phyloP scores from a whole-genome alignment of 2,113 vertebrate genomes.

The Phrynosoma platyrhinos region DNA sequence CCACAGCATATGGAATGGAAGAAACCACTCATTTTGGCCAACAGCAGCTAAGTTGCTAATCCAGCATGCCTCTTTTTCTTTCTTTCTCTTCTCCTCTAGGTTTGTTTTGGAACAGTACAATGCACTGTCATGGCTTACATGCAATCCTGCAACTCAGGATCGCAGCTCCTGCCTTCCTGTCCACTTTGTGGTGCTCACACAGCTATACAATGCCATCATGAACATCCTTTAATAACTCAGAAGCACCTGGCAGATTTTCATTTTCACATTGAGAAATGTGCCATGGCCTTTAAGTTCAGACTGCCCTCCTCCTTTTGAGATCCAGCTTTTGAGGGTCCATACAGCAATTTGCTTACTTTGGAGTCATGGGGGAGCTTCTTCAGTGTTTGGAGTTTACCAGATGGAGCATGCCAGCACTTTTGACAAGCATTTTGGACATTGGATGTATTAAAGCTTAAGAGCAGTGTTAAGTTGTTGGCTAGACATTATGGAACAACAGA shows the following conservation, averaged over 20 bases:
- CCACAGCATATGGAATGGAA: background rate
- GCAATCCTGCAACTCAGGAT: slow-evolving; percentile 96
- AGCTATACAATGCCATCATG: slow-evolving; percentile 99
- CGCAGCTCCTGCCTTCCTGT: slow-evolving; percentile 98
- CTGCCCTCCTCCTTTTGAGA: slow-evolving; percentile 61
- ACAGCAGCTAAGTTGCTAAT: background rate
- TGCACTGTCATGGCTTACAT: slow-evolving; percentile 92
- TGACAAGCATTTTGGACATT: slow-evolving; percentile 65
- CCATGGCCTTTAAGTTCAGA: slow-evolving; percentile 59
- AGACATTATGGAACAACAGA: slow-evolving; percentile 63
- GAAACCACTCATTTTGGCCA: background rate
- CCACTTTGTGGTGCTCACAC: slow-evolving; percentile 96
- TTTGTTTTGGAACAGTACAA: slow-evolving; percentile 96
- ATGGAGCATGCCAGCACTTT: slow-evolving; percentile 65
- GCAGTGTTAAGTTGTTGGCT: slow-evolving; percentile 65
- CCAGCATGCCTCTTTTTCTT: background rate
- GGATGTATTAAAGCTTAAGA: slow-evolving; percentile 68
- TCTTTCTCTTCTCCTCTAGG: slow-evolving; percentile 73
- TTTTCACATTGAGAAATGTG: slow-evolving; percentile 59
- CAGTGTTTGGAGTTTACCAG: slow-evolving; percentile 60
- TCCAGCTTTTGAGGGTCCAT: slow-evolving; percentile 58
- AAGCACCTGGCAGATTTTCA: slow-evolving; percentile 69
- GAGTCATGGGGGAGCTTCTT: slow-evolving; percentile 62
- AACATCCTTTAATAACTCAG: slow-evolving; percentile 87
- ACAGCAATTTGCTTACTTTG: slow-evolving; percentile 62